Evolutionary conservation across 1,140 invertebrate species (phyloP), one percentile per base, ranked within the genome.

Genomic region (Drosophila biarmipes): DNA sequence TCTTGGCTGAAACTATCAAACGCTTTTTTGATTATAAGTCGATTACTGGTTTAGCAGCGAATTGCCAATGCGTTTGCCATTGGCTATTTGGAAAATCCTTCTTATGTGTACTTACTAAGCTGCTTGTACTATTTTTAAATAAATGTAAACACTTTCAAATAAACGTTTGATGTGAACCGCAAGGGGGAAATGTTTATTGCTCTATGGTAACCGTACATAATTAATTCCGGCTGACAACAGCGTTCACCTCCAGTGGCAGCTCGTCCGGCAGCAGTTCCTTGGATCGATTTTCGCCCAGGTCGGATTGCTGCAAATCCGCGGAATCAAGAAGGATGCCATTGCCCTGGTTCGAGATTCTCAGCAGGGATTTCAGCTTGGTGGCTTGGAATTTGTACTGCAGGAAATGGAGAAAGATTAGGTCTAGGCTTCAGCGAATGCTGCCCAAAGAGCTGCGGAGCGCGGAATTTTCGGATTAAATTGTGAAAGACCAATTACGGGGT

Each of bases 381-480:
- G 87, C 90, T 51, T 91, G 90, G 46, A 91, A 91, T 68, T 91
- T 91, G 57, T 79, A 91, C 90, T 91, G 48, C 12, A 17, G 40
- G 11, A 57, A 58, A 49, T 27, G 7, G 15, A 49, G 17, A 67
- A 48, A 19, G 34, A 53, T 29, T 29, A 46, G 24, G 7, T 49
- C 27, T 35, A 15, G 17, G 6, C 29, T 51, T 38, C 12, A 5
- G 24, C 6, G 15, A 4, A 2, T 35, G 21, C 19, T 29, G 17
- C 19, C 17, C 10, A 11, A 0, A n/a, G 6, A n/a, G 21, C 12
- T 42, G 10, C 21, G 6, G 11, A 31, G 19, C 14, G 6, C n/a
- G 29, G 29, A 34, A 24, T 19, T 27, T n/a, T 31, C 6, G 31
- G n/a, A 5, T 46, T 37, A 15, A 53, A 42, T 58, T 56, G 46